Evolutionary conservation across 2,113 vertebrate genomes (phyloP).

Genomic region (Neomonachus schauinslandi): DNA sequence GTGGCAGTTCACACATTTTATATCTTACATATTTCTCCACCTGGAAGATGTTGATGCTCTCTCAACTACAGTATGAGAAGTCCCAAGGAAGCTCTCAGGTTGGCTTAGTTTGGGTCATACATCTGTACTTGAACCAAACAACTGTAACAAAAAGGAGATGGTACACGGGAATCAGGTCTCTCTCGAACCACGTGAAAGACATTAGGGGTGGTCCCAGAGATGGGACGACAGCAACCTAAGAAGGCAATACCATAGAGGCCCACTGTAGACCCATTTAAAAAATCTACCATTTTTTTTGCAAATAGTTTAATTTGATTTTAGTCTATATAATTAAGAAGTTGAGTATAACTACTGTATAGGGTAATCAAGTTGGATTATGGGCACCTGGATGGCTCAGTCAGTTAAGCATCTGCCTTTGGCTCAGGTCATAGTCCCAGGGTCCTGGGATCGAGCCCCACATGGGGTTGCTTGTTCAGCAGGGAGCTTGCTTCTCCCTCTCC

Average conservation of each 20-base stretch:
- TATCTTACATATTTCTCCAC: neutral
- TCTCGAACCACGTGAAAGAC: neutral
- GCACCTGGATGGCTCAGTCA: neutral
- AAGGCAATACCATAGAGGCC: neutral
- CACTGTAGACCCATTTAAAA: neutral
- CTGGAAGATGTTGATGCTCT: neutral
- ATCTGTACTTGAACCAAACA: neutral
- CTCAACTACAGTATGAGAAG: neutral
- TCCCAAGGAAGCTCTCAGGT: neutral
- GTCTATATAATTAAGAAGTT: neutral
- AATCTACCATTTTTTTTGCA: neutral
- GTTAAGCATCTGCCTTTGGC: neutral
- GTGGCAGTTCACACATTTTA: neutral
- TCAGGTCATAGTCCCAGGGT: neutral
- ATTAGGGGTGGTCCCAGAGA: neutral
- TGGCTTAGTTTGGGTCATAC: neutral
- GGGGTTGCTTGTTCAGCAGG: neutral
- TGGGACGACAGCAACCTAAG: neutral
- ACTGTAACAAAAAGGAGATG: neutral
- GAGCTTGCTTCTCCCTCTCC: neutral
- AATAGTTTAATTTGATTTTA: neutral
- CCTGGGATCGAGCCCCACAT: neutral
- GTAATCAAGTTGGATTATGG: neutral
- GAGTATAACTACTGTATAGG: neutral
- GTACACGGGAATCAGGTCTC: fast-evolving